Percentiles rank a stretch among this genome's conserved stretches.
phyloP scores from a whole-genome alignment of 2,113 vertebrate genomes.

The Peromyscus leucopus region DNA sequence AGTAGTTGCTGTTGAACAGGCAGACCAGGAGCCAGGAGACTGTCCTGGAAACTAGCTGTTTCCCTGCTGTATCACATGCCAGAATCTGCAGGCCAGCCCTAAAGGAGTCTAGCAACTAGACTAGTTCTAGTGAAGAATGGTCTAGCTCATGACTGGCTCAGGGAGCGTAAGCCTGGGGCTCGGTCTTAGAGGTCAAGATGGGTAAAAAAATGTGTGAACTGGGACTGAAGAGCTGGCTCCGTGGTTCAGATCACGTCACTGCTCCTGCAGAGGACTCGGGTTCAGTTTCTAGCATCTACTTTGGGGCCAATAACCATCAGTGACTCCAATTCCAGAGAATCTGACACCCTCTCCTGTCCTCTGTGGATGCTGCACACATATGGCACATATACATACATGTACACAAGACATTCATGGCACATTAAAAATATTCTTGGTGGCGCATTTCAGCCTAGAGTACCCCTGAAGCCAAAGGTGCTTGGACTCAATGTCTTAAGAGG shows the following conservation, averaged over 20 bases:
- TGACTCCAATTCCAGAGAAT: neutral
- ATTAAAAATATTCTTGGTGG: neutral
- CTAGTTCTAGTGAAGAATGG: neutral
- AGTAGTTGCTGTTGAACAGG: neutral
- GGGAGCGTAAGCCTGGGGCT: neutral
- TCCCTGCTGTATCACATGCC: neutral
- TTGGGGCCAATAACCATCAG: neutral
- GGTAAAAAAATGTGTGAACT: rapidly evolving
- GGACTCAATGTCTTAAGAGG: neutral
- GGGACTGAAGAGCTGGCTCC: too few species aligned
- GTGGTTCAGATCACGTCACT: neutral
- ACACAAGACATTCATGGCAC: neutral
- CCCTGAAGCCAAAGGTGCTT: neutral
- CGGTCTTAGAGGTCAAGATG: neutral
- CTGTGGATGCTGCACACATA: neutral
- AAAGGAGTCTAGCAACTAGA: neutral
- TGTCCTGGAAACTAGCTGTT: neutral
- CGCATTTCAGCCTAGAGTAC: neutral
- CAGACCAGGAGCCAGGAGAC: too few species aligned
- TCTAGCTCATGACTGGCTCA: neutral
- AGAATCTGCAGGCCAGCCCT: neutral
- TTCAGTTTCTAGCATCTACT: neutral
- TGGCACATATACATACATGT: too few species aligned
- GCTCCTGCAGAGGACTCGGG: neutral
- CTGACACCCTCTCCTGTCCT: neutral